Conservation (phyloP, 2,797 vertebrate genomes). For the Numenius phaeopus region DNA sequence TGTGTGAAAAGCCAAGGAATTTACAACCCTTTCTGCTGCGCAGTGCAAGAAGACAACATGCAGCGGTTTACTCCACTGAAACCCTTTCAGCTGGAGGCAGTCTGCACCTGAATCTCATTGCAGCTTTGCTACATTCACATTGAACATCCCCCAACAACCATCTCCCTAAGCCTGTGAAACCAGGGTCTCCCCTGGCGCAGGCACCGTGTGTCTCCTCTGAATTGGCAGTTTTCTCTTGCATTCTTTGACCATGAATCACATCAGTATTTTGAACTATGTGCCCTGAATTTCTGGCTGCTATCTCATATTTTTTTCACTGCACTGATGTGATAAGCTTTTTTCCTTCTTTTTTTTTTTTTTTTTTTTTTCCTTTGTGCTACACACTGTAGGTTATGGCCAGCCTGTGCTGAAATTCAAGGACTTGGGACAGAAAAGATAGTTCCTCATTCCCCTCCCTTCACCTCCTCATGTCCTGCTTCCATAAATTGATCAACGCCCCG, state of each 20-base stretch:
- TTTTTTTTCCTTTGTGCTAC: background rate
- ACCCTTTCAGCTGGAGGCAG: background rate
- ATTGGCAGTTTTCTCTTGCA: accelerated
- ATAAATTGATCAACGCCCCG: background rate
- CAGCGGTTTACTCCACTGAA: background rate
- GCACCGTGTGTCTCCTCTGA: accelerated
- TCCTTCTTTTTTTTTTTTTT: background rate
- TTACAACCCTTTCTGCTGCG: background rate
- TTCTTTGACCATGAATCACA: background rate
- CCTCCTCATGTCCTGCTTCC: background rate
- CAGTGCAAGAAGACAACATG: background rate
- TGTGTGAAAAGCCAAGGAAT: background rate
- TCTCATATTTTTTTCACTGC: background rate
- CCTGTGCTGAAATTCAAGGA: background rate
- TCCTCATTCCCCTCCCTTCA: background rate
- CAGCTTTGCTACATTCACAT: background rate
- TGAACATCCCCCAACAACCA: background rate
- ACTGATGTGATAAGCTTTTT: background rate
- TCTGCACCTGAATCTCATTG: background rate
- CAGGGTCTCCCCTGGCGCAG: accelerated
- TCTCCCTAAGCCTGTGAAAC: background rate
- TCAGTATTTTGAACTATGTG: accelerated
- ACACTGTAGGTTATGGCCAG: background rate
- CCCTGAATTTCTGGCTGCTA: background rate
- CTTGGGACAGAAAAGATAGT: background rate